These are phyloP conservation scores for Pagrus major DNA, from an alignment of 2,113 vertebrate species.

Conservation along the genomic window DNA sequence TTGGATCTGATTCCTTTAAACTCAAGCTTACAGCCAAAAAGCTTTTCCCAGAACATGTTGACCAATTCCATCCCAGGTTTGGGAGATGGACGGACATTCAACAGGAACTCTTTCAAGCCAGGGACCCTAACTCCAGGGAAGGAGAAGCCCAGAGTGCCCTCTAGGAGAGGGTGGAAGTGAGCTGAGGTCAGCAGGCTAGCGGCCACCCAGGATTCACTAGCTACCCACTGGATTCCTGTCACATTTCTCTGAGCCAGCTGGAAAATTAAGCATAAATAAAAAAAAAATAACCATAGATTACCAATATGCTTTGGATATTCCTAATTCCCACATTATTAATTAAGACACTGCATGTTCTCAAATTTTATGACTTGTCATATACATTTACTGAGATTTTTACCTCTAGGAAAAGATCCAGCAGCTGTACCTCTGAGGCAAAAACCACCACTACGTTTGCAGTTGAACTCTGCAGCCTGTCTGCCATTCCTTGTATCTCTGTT, in stretches of 20 bases:
- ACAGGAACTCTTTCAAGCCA: constrained; percentile 76
- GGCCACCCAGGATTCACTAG: constrained; percentile 81
- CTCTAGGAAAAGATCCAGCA: constrained; percentile 75
- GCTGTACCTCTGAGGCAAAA: constrained; percentile 81
- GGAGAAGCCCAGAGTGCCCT: constrained; percentile 82
- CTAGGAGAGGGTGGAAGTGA: constrained; percentile 70
- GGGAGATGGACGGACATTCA: constrained; percentile 74
- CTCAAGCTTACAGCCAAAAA: constrained; percentile 78
- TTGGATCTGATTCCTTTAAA: constrained; percentile 17
- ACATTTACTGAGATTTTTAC: constrained; percentile 37
- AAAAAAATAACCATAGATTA: neutral
- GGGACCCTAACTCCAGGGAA: constrained; percentile 76
- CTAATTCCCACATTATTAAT: neutral
- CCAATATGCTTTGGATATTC: neutral
- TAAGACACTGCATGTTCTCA: too few species aligned
- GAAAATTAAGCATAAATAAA: neutral
- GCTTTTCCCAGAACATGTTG: constrained; percentile 84
- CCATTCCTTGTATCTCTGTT: constrained; percentile 66
- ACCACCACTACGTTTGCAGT: constrained; percentile 79
- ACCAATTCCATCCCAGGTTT: constrained; percentile 71
- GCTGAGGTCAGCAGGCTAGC: constrained; percentile 74
- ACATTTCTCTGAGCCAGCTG: constrained; percentile 76
- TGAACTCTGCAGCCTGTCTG: constrained; percentile 73
- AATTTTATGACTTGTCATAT: neutral
- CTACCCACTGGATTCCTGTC: constrained; percentile 82